Evolutionary conservation across 2,888 invertebrate species (phyloP).

Genomic region (Andrena fulva): DNA sequence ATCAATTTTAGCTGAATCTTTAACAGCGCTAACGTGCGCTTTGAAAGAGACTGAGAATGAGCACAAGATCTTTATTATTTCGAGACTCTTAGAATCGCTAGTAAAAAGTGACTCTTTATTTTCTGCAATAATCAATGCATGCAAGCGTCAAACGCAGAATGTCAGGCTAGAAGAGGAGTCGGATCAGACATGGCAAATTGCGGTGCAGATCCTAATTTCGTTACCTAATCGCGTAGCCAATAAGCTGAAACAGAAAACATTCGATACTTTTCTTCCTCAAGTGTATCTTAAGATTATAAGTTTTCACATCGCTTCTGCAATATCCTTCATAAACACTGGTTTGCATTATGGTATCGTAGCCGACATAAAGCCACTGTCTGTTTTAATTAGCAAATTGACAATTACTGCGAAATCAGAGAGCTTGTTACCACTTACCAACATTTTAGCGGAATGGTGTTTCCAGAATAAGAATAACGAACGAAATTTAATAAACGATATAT

Average conservation of each 20-base stretch:
- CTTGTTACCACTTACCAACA: constrained; percentile 86
- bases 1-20: constrained; percentile 83
- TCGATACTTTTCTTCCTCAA: constrained; percentile 87
- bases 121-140: constrained; percentile 85
- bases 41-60: constrained; percentile 84
- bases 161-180: constrained; percentile 72
- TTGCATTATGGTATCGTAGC: constrained; percentile 81
- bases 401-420: constrained; percentile 86
- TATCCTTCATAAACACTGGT: constrained; percentile 87
- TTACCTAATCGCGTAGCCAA: constrained; percentile 91
- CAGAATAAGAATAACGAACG: constrained; percentile 69
- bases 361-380: constrained; percentile 85
- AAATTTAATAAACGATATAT: constrained; percentile 84
- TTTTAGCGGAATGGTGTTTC: constrained; percentile 86
- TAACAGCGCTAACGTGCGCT: constrained; percentile 85
- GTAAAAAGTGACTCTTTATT: constrained; percentile 87
- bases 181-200: constrained; percentile 85
- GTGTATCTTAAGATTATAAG: constrained; percentile 87
- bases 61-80: constrained; percentile 81
- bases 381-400: constrained; percentile 88
- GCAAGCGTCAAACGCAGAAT: constrained; percentile 57
- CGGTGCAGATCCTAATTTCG: constrained; percentile 88
- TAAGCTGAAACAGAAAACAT: constrained; percentile 86
- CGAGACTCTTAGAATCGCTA: constrained; percentile 85
- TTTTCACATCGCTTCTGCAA: constrained; percentile 87